A percentile compares a stretch with the other conserved stretches of the same genome.
These are phyloP conservation scores for Entomyzon cyanotis DNA, from an alignment of 2,113 vertebrate genomes.

Conservation along the genomic window DNA sequence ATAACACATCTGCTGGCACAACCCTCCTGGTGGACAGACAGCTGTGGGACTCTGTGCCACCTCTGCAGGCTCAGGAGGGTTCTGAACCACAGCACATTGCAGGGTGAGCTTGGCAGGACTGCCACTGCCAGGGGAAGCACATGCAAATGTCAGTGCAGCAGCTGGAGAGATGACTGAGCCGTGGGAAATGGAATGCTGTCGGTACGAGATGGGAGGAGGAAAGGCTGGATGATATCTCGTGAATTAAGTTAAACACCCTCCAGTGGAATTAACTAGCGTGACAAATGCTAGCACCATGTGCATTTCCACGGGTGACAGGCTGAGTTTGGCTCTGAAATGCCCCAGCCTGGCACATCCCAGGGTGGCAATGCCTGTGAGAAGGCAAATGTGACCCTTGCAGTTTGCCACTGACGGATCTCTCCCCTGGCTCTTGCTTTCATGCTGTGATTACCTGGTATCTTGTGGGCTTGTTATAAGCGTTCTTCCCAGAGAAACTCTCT, in stretches of 20 bases:
- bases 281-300: not conserved
- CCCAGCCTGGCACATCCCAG: not conserved
- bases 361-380: not conserved
- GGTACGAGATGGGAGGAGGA: not conserved
- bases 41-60: not conserved
- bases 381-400: not conserved
- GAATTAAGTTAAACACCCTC: not conserved
- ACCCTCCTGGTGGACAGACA: not conserved
- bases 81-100: slow-evolving; percentile 20
- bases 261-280: not conserved
- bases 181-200: not conserved
- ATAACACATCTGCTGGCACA: not conserved
- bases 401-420: not conserved
- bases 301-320: not conserved
- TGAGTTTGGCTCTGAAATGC: not conserved
- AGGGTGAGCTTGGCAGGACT: not conserved
- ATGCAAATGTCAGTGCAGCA: not conserved
- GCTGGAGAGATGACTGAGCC: not conserved
- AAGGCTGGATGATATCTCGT: not conserved
- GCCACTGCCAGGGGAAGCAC: not conserved
- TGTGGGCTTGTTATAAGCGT: slow-evolving; percentile 88
- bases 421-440: not conserved
- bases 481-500: slow-evolving; percentile 84
- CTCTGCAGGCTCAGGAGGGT: not conserved
- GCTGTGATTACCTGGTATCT: slow-evolving; percentile 87